Base-by-base conservation (phyloP, 2,888 invertebrate genomes). In the Sinohyriopsis cumingii region DNA sequence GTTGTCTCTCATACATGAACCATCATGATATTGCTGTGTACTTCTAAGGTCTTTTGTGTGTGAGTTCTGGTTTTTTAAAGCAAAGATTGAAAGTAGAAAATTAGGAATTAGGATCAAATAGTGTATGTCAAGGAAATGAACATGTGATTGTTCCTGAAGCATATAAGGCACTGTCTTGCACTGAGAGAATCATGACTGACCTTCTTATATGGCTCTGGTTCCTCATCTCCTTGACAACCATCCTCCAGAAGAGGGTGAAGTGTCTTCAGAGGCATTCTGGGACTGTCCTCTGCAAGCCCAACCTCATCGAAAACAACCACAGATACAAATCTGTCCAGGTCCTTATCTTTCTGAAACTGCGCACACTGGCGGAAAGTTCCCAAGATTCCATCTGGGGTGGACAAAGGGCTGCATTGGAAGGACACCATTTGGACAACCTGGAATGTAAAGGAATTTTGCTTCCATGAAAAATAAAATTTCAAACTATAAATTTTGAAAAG, bases 211-310 rank as follows among this genome's bases (percentile, higher is more conserved):
- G 75, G 75, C 69, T 80, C 83, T 59, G 84, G 83, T 53, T 67
- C 75, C 69, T 87, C 86, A 73, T 86, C 85, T 22, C 85, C 86
- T 68, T 83, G 83, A 67, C 84, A 88, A 61, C 88, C 88, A 79
- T 88, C 87, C 71, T 89, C 89, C 45, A 89, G 69, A 55, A 88
- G 71, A 20, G 88, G 87, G 73, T 89, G 89, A 9, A 89, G 79
- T 1, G 87, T 84, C 87, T 87, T 88, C 20, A 88, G 82, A 5
- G 88, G 88, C 88, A 88, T 88, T 64, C 79, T 81, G n/a, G 87
- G 85, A 45, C 87, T 86, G 64, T 87, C 87, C 73, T 88, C 88
- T 9, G 88, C 88, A 54, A 88, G 75, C 1, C 88, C 88, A 45
- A 88, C 84, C 69, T 88, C 88, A 75, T 88, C 88, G 63, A 88